Evolutionary conservation across 2,797 vertebrate genomes (phyloP), one percentile per base, ranked within the genome.

Genomic region (Pelobates cultripes): DNA sequence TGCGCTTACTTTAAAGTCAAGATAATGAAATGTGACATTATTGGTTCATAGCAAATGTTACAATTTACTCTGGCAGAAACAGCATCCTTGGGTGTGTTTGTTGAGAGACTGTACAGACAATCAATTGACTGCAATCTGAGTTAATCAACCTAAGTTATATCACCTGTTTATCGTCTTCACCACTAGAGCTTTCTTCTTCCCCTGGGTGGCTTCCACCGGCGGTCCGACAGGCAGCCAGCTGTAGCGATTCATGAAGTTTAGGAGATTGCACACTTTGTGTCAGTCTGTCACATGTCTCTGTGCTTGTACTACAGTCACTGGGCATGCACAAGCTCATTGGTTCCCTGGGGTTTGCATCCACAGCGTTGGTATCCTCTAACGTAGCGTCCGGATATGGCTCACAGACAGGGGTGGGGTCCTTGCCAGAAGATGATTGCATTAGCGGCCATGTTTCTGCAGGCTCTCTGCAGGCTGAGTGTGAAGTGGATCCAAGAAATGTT

Each of bases 361-460:
- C 87, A 40, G 88, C 85, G 80, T 79, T 83, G 83, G 69, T 42
- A 17, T 88, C 87, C 78, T 88, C 89, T 88, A 85, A 86, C 47
- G 84, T 63, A 73, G 87, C 86, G 80, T 91, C 93, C 76, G 89
- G 82, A 28, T 88, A 87, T 71, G 91, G 91, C 83, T 89, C 90
- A 78, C 89, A 92, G 40, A 87, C 83, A 75, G 91, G 90, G 40
- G 88, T 53, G 66, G 87, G 86, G 53, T 92, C 94, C 3, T 86
- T 86, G 42, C 86, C 85, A 81, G 87, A 67, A 9, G 87, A 85
- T 69, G 85, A 91, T 85, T 88, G 93, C 88, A 94, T 91, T 78
- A 95, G 92, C 5, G 93, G 94, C 91, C 92, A 93, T 84, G 85
- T 92, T 45, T 95, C 95, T 0, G 89, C 92, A 73, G 89, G 87